Conservation (phyloP, 2,888 invertebrate genomes). For the Sminthurides aquaticus region DNA sequence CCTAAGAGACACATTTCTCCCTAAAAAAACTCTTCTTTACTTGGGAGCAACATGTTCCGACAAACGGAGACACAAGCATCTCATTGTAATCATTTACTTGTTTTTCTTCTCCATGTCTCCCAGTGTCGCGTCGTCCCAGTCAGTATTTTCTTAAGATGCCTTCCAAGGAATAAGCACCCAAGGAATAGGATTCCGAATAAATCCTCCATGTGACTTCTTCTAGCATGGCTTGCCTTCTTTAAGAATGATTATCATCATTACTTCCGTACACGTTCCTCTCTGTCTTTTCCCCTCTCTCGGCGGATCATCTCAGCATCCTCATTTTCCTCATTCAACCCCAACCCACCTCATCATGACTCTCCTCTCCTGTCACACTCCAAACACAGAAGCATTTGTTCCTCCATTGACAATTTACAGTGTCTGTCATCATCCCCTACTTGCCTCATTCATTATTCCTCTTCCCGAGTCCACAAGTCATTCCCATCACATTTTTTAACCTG, state of each 20-base stretch:
- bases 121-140: too few species aligned
- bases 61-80: background rate
- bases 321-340: background rate
- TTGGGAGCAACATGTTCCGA: background rate
- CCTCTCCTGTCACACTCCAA: conserved; percentile 5
- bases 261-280: background rate
- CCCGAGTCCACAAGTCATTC: background rate
- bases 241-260: background rate
- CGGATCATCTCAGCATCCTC: background rate
- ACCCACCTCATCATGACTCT: background rate
- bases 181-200: too few species aligned
- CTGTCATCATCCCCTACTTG: conserved; percentile 20
- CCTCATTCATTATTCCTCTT: conserved; percentile 1
- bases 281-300: background rate
- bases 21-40: too few species aligned
- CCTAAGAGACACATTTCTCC: background rate
- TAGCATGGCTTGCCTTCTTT: too few species aligned
- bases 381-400: conserved; percentile 25
- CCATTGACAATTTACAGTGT: conserved; percentile 23
- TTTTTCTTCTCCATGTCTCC: too few species aligned
- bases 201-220: too few species aligned
- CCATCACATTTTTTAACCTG: conserved; percentile 4
- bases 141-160: too few species aligned
- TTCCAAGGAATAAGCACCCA: too few species aligned
- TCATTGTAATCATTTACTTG: background rate